A percentile compares a stretch with the other conserved stretches of the same genome.
Evolutionary conservation across 2,888 invertebrate genomes (phyloP).

Genomic region (Oscheius myriophilus): DNA sequence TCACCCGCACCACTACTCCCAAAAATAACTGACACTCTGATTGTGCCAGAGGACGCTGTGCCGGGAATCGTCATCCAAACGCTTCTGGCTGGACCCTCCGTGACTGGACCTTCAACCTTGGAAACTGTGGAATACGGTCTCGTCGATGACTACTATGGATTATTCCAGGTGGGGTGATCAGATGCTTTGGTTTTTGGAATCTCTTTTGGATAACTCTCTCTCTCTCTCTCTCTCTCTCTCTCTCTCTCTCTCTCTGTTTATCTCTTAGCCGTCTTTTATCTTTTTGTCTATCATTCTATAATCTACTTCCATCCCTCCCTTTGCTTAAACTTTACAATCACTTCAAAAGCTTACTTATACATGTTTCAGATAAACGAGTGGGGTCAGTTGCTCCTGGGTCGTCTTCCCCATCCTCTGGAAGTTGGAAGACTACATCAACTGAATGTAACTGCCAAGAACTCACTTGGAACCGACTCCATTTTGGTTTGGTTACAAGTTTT

Average conservation of each 20-base stretch:
- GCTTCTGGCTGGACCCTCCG: slow-evolving; percentile 19
- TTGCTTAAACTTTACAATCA: background rate
- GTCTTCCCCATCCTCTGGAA: slow-evolving; percentile 52
- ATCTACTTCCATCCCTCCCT: too few species aligned
- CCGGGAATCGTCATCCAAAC: slow-evolving; percentile 27
- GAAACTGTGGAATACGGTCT: slow-evolving; percentile 19
- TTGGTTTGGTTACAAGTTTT: slow-evolving; percentile 30
- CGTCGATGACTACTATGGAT: slow-evolving; percentile 17
- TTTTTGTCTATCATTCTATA: too few species aligned
- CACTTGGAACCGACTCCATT: slow-evolving; percentile 44
- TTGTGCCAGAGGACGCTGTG: slow-evolving; percentile 20
- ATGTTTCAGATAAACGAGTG: slow-evolving; percentile 48
- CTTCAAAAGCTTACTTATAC: slow-evolving; percentile 20
- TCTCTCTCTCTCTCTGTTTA: too few species aligned
- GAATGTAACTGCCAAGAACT: slow-evolving; percentile 57
- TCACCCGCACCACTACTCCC: slow-evolving; percentile 32
- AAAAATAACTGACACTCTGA: slow-evolving; percentile 3
- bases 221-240: too few species aligned
- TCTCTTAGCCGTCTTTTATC: too few species aligned
- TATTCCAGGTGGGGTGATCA: slow-evolving; percentile 10
- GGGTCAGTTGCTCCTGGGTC: slow-evolving; percentile 47
- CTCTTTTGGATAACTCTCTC: too few species aligned
- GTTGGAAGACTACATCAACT: slow-evolving; percentile 47
- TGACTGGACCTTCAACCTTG: background rate
- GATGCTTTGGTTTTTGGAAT: too few species aligned